Conservation (phyloP, 2,888 invertebrate species). For the Adelphocoris suturalis region DNA sequence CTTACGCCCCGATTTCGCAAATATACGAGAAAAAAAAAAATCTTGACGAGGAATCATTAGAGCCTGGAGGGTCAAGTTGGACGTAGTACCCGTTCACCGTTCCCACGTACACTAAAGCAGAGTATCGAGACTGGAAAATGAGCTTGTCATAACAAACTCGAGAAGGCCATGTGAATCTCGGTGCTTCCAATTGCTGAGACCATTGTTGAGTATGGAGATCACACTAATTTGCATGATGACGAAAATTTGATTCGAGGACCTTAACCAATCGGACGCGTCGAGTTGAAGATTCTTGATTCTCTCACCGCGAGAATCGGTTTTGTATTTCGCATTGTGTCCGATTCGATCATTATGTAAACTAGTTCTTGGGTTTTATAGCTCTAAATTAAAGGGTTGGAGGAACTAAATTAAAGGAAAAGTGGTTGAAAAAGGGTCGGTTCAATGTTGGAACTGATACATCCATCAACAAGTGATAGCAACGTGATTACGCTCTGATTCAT, state of each 20-base stretch:
- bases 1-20: slow-evolving; percentile 19
- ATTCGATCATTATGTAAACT: slow-evolving; percentile 17
- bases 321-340: slow-evolving; percentile 11
- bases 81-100: neutral
- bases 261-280: neutral
- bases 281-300: slow-evolving; percentile 21
- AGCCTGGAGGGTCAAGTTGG: neutral
- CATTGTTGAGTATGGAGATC: slow-evolving; percentile 29
- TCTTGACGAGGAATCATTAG: neutral
- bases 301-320: slow-evolving; percentile 20
- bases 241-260: neutral
- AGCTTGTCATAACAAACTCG: slow-evolving; percentile 40
- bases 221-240: slow-evolving; percentile 37
- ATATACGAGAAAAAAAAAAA: neutral
- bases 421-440: neutral
- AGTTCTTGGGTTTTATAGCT: neutral
- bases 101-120: neutral
- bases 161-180: slow-evolving; percentile 40
- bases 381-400: neutral
- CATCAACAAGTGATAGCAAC: neutral
- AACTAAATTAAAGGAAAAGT: neutral
- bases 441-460: neutral
- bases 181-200: neutral
- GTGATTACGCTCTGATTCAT: too few relatives aligned
- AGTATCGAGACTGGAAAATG: neutral